phyloP scores from a whole-genome alignment of 2,888 invertebrate species.

The Tenthredo livida region DNA sequence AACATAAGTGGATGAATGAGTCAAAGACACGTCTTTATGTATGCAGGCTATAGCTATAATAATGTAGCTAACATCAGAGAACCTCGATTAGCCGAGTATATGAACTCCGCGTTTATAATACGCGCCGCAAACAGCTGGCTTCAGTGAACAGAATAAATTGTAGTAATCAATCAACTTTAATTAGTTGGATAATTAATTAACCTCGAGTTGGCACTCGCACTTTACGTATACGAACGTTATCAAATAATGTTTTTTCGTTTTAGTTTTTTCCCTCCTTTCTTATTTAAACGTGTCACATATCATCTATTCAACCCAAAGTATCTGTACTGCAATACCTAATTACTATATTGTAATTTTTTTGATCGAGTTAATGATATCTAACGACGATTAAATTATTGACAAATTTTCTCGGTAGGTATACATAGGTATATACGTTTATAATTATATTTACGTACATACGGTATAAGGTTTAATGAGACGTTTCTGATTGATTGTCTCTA shows the following conservation, averaged over 20 bases:
- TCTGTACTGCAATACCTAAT: background rate
- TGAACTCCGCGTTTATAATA: constrained; percentile 21
- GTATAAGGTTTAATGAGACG: background rate
- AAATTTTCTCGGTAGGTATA: background rate
- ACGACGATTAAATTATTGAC: background rate
- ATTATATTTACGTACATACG: background rate
- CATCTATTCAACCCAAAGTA: background rate
- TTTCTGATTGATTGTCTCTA: constrained; percentile 5
- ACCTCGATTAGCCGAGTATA: constrained; percentile 28
- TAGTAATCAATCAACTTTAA: constrained; percentile 49
- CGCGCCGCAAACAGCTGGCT: constrained; percentile 36
- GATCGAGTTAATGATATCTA: background rate
- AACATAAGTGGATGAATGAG: background rate
- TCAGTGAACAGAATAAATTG: constrained; percentile 41
- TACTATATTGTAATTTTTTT: background rate
- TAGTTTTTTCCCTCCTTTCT: no score
- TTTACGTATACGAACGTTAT: background rate
- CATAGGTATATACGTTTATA: no score
- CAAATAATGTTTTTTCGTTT: background rate
- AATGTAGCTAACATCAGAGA: background rate
- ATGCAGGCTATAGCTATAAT: background rate
- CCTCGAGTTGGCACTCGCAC: constrained; percentile 25
- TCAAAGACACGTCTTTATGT: background rate
- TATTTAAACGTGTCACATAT: background rate
- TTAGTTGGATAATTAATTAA: constrained; percentile 49